Base-by-base conservation (phyloP, 2,888 invertebrate genomes). In the Nemapogon koenigi region DNA sequence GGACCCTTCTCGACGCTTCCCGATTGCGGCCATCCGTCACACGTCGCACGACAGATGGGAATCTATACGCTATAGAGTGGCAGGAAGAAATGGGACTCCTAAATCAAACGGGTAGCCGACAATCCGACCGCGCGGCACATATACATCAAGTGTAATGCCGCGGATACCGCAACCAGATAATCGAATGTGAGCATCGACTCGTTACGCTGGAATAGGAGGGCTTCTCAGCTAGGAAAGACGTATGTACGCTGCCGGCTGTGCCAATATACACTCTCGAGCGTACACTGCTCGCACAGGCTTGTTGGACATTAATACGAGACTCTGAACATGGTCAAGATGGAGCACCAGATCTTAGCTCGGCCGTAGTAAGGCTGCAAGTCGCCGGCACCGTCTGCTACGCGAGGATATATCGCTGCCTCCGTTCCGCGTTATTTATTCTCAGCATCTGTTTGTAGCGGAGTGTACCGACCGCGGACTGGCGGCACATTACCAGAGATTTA, bases 381-480 rank as follows among this genome's bases (percentile, higher is more conserved):
- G 71, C 73, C 69, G 73, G 64, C 66, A 64, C 66, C 63, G 75
- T 76, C 71, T 70, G 72, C 76, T 72, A 76, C 76, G 68, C 76
- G 66, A 68, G 73, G 71, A 78, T 76, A 78, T 76, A 76, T 78
- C 75, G 76, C 66, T 73, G 75, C 76, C 76, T 75, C 75, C 64
- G 76, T 75, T 72, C 71, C 62, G 69, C 73, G 75, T 78, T 76
- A 78, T 78, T 76, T 76, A 76, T 76, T 75, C 68, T 71, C 69
- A 75, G 72, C 76, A 75, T 76, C 76, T 78, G 76, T 78, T 76
- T 72, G 76, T 72, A 75, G 76, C 69, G 14, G 73, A 71, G 71
- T 72, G 72, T 69, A 72, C 73, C 71, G 72, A 71, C 71, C 71
- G 72, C 62, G 68, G 70, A 70, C 72, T 70, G 68, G 62, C 70